Conservation (phyloP, 2,888 invertebrate species). For the Drosophila testacea region DNA sequence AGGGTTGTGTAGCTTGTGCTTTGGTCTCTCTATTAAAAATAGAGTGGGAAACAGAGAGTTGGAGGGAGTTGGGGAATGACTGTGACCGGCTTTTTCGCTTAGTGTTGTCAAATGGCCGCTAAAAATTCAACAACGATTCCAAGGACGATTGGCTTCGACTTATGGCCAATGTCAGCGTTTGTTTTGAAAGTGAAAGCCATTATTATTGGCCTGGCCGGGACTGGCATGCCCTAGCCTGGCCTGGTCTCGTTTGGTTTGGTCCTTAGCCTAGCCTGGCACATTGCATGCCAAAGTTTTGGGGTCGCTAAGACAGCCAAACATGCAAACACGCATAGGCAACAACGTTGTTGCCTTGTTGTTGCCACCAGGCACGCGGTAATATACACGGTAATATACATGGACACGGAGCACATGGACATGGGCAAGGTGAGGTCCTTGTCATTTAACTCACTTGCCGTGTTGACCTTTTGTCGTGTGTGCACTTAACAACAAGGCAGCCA, state of each 20-base stretch:
- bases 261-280: conserved; percentile 45
- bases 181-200: conserved; percentile 79
- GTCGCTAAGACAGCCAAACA: conserved; percentile 72
- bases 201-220: conserved; percentile 58
- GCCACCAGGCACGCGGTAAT: conserved; percentile 21
- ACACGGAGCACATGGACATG: not conserved
- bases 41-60: too few relatives aligned
- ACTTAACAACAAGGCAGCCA: conserved; percentile 41
- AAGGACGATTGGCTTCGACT: conserved; percentile 64
- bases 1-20: conserved; percentile 17
- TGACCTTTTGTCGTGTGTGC: conserved; percentile 69
- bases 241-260: conserved; percentile 12
- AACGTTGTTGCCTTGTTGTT: conserved; percentile 35
- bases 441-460: conserved; percentile 74
- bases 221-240: conserved; percentile 7
- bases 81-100: conserved; percentile 42
- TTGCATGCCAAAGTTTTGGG: conserved; percentile 74
- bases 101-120: conserved; percentile 66
- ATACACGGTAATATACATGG: conserved; percentile 1
- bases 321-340: conserved; percentile 69
- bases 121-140: conserved; percentile 58
- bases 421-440: conserved; percentile 74
- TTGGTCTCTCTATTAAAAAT: conserved; percentile 13
- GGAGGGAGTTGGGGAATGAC: not conserved
- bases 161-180: conserved; percentile 65